These are phyloP conservation scores for Embiotoca jacksoni DNA, from an alignment of 2,113 vertebrate genomes.

Conservation along the genomic window DNA sequence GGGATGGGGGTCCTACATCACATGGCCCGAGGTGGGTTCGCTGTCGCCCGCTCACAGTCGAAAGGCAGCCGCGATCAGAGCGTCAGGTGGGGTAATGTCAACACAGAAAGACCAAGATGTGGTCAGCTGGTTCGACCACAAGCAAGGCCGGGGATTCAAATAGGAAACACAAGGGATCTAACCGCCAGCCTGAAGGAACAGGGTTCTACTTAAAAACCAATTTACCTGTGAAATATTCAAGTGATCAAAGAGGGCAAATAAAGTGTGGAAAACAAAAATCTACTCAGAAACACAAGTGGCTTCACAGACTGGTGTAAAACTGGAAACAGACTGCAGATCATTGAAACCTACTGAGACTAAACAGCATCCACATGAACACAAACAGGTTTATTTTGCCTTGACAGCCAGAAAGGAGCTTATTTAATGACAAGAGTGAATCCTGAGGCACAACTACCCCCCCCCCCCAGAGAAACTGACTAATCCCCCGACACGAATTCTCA, in stretches of 20 bases:
- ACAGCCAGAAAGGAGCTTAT: neutral
- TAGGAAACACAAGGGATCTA: slow-evolving; percentile 1
- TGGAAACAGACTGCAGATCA: neutral
- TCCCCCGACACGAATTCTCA: neutral
- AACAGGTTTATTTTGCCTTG: too few species aligned
- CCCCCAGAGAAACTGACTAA: too few species aligned
- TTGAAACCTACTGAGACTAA: too few species aligned
- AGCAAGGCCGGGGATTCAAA: neutral
- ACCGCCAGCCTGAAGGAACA: slow-evolving; percentile 17
- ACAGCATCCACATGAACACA: neutral
- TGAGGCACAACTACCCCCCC: too few species aligned
- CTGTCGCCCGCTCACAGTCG: slow-evolving; percentile 28
- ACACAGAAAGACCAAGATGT: slow-evolving; percentile 23
- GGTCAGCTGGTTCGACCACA: slow-evolving; percentile 28
- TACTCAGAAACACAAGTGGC: neutral
- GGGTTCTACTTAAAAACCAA: slow-evolving; percentile 1
- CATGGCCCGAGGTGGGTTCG: slow-evolving; percentile 36
- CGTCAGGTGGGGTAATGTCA: slow-evolving; percentile 46
- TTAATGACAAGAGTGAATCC: too few species aligned
- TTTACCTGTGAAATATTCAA: slow-evolving; percentile 21
- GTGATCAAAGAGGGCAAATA: neutral
- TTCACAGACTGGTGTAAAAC: neutral
- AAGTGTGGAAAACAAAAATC: slow-evolving; percentile 1
- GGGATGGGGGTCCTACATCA: slow-evolving; percentile 18
- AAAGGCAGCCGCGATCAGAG: slow-evolving; percentile 28